Percentiles rank a stretch among this genome's conserved stretches.
These are phyloP conservation scores for Megaceryle maxima DNA, from an alignment of 2,113 vertebrate species.

Conservation along the genomic window DNA sequence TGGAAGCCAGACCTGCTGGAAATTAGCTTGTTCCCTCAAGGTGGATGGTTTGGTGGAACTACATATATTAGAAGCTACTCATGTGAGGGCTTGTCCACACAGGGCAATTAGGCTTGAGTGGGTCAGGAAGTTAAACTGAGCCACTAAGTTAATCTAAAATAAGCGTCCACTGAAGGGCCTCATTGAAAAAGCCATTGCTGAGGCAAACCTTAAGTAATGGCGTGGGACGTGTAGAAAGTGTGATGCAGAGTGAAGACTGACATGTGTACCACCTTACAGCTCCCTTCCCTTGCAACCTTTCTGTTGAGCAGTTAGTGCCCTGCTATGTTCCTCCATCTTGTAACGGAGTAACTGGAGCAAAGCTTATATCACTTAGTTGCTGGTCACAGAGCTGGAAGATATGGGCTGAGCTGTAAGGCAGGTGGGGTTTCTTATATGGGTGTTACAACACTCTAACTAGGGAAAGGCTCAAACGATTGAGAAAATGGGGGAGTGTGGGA, in stretches of 20 bases:
- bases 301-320: background rate
- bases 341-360: background rate
- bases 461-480: background rate
- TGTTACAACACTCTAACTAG: background rate
- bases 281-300: background rate
- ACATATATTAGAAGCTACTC: background rate
- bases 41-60: background rate
- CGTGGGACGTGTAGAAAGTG: background rate
- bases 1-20: conserved; percentile 25
- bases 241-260: background rate
- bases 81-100: background rate
- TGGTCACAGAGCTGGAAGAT: background rate
- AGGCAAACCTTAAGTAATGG: background rate
- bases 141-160: background rate
- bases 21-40: conserved; percentile 16
- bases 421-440: background rate
- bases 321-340: background rate
- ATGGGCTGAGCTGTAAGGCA: background rate
- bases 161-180: background rate
- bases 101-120: background rate
- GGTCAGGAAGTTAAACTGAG: background rate
- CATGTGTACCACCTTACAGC: background rate
- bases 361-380: background rate
- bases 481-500: background rate
- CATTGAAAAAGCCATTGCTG: background rate